Percentiles rank a stretch among this genome's conserved stretches.
These are phyloP conservation scores for Etheostoma nigrum DNA, from an alignment of 2,797 vertebrate species.

Conservation along the genomic window DNA sequence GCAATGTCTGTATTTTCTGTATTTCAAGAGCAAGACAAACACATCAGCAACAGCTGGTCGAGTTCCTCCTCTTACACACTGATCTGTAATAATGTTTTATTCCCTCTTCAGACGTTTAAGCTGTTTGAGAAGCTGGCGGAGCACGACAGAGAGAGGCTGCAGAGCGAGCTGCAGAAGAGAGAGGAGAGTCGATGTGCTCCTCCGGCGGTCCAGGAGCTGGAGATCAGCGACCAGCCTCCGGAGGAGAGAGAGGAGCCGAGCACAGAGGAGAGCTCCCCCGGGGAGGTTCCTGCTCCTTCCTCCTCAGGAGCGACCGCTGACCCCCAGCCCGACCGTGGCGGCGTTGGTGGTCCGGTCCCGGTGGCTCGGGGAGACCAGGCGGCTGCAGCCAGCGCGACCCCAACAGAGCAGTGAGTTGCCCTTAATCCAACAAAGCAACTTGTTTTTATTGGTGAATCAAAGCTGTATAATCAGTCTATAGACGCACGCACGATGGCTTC, in stretches of 20 bases:
- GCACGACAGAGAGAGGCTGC: constrained; percentile 87
- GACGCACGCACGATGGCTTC: too few relatives aligned
- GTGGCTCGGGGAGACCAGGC: constrained; percentile 42
- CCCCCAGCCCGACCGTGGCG: not conserved
- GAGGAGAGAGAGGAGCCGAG: constrained; percentile 67
- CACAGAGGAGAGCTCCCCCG: constrained; percentile 20
- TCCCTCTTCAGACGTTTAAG: constrained; percentile 88
- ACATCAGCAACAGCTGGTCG: too few relatives aligned
- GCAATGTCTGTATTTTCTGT: too few relatives aligned
- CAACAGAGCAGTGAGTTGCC: constrained; percentile 63
- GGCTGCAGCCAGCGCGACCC: constrained; percentile 24
- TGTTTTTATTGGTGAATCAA: not conserved
- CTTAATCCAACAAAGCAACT: not conserved
- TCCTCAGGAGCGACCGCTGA: constrained; percentile 17
- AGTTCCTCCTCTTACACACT: too few relatives aligned
- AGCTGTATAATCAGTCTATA: not conserved
- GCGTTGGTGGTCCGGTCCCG: constrained; percentile 18
- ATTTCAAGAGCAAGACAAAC: too few relatives aligned
- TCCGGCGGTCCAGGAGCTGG: constrained; percentile 78
- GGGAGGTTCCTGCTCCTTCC: constrained; percentile 4
- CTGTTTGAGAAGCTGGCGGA: constrained; percentile 90
- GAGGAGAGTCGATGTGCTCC: constrained; percentile 63
- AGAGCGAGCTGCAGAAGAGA: constrained; percentile 83
- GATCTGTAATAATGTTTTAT: not conserved
- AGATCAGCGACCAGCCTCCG: constrained; percentile 77